phyloP scores from a whole-genome alignment of 2,888 invertebrate genomes.

The Gortyna flavago region DNA sequence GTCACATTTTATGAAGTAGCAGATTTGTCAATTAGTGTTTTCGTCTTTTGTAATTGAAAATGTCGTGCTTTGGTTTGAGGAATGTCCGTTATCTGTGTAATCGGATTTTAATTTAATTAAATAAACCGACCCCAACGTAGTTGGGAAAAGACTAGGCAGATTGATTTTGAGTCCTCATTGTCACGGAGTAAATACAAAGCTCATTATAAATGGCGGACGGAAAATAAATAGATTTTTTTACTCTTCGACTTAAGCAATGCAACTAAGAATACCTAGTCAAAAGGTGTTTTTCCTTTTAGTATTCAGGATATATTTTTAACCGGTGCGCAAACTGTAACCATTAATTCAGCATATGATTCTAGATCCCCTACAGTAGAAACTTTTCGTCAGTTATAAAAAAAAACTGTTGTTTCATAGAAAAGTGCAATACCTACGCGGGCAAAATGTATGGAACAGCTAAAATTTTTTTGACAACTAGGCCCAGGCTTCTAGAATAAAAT shows the following conservation, averaged over 20 bases:
- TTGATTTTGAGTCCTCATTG: neutral
- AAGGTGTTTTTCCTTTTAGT: neutral
- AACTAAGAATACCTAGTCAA: neutral
- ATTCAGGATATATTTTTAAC: no score
- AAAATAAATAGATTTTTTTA: neutral
- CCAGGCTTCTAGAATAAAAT: no score
- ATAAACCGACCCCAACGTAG: neutral
- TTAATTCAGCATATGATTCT: no score
- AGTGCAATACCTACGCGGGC: no score
- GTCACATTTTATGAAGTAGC: constrained; percentile 8
- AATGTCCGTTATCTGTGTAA: no score
- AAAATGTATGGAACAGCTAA: no score
- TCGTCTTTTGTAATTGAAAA: neutral
- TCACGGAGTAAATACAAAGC: no score
- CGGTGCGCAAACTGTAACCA: no score
- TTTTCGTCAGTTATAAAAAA: no score
- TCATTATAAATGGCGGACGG: neutral
- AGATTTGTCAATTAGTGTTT: constrained; percentile 16
- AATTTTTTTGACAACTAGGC: no score
- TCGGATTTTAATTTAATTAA: neutral
- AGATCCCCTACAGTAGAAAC: no score
- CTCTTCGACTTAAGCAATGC: neutral
- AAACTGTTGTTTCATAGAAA: no score
- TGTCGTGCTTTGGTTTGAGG: neutral
- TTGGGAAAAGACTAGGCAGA: neutral